phyloP scores from a whole-genome alignment of 2,888 invertebrate species.

The Balanococcus diminutus region DNA sequence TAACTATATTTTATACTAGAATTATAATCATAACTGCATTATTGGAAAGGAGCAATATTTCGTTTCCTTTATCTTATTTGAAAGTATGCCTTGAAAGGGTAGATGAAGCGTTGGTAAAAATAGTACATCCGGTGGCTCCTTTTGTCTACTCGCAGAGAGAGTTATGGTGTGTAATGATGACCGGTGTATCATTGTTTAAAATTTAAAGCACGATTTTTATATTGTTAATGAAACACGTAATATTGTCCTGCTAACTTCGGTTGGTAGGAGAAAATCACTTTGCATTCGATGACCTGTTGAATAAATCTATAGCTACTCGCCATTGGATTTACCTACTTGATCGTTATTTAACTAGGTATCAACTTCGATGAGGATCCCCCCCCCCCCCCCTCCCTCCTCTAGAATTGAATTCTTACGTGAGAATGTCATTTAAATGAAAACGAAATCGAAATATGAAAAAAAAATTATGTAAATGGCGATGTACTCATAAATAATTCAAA shows the following conservation, averaged over 20 bases:
- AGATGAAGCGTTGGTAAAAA: constrained; percentile 23
- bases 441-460: not conserved
- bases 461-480: not conserved
- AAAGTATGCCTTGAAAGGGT: not conserved
- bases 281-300: constrained; percentile 18
- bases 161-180: not conserved
- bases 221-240: constrained; percentile 41
- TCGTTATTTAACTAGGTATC: not conserved
- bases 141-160: constrained; percentile 6
- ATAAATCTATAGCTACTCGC: not conserved
- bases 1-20: not conserved
- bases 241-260: not conserved
- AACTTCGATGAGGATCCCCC: not conserved
- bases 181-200: constrained; percentile 25
- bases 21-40: not conserved
- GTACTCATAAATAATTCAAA: constrained; percentile 18
- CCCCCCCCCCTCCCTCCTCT: not conserved
- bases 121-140: constrained; percentile 38
- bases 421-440: not conserved
- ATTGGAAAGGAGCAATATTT: not conserved
- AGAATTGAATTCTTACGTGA: not conserved
- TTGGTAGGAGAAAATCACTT: constrained; percentile 10
- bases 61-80: not conserved
- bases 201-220: constrained; percentile 37
- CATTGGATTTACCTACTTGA: not conserved